Evolutionary conservation across 1,140 invertebrate genomes (phyloP), one percentile per base, ranked within the genome.

Genomic region (Alviniconcha marisindica): DNA sequence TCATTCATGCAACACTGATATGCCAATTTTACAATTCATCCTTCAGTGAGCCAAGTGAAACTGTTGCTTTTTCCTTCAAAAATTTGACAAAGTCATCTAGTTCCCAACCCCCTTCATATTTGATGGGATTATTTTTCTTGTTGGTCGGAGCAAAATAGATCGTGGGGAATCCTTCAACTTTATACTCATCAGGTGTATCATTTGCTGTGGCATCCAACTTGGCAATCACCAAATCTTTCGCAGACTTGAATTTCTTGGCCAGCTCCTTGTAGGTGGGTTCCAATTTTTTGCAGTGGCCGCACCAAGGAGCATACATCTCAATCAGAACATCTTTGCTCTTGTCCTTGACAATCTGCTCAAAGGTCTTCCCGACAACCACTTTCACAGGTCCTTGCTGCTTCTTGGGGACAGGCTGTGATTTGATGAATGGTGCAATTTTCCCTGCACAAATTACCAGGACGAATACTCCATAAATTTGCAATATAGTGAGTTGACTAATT

Each of bases 161-260:
- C 0, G 99, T 99, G 28, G 99, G 99, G 95, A 99, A 99, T 56
- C 94, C 99, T 83, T 96, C 95, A 21, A 99, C 98, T 87, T 98
- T 96, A 92, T 95, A 99, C 77, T 94, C 90, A 10, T 95, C 93
- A 82, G 98, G 98, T 83, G 98, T 97, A 94, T 99, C 98, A 93
- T 99, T 99, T 51, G 97, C 97, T 0, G 98, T 99, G n/a, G 98
- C 98, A 93, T 99, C 99, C 92, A 99, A 96, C 92, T 99, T 99
- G 0, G 99, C 97, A 91, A 99, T 98, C 73, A 95, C 96, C 18
- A 99, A 95, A 83, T 94, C 93, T 87, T 97, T 96, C 93, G 99
- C 98, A 85, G 96, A 94, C 87, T 92, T 91, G 90, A 99, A 93
- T 94, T 98, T 97, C 81, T 96, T 96, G 63, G 97, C 99, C 31